Evolutionary conservation across 2,797 vertebrate genomes (phyloP), one percentile per base, ranked within the genome.

Genomic region (Paratrypauchen microcephalus): DNA sequence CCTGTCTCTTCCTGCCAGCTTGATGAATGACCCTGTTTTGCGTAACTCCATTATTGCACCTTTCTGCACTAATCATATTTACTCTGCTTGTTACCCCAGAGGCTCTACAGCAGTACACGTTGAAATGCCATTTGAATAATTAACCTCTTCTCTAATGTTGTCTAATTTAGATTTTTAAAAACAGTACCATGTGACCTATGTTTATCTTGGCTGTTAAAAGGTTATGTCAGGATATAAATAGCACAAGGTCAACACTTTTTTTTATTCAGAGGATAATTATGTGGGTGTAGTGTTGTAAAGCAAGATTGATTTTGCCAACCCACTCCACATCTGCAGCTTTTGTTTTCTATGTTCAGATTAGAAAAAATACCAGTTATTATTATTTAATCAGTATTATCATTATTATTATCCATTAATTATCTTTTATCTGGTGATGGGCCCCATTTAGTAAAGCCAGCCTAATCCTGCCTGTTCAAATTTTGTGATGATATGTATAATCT

Each of bases 201-300:
- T 9, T 68, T 55, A 71, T 45, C n/a, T 50, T 26, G 21, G 4
- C 11, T 66, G 64, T 73, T 80, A 76, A 84, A 77, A 56, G 73
- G 30, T 86, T 72, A 61, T 61, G 47, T 65, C 66, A 28, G 50
- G 70, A 70, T 80, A 54, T 41, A 61, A 57, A 68, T 67, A 65
- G 77, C 71, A 65, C 16, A 6, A 67, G 75, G 75, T 83, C 81
- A 71, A 32, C 55, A 39, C 77, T 30, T 78, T 81, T 62, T 77
- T 87, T 79, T 11, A 71, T 78, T 79, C 75, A 77, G 23, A 62
- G 52, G 65, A 47, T 78, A 48, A 70, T 65, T 56, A 77, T 70
- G 77, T 84, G 65, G 75, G 75, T 57, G 82, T 78, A 83, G 45
- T 81, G 80, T 79, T 75, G 56, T 78, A 77, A 36, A 66, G 67